Percentiles rank a stretch among this genome's conserved stretches.
Evolutionary conservation across 2,113 vertebrate genomes (phyloP).

Genomic region (Anguilla japonica): DNA sequence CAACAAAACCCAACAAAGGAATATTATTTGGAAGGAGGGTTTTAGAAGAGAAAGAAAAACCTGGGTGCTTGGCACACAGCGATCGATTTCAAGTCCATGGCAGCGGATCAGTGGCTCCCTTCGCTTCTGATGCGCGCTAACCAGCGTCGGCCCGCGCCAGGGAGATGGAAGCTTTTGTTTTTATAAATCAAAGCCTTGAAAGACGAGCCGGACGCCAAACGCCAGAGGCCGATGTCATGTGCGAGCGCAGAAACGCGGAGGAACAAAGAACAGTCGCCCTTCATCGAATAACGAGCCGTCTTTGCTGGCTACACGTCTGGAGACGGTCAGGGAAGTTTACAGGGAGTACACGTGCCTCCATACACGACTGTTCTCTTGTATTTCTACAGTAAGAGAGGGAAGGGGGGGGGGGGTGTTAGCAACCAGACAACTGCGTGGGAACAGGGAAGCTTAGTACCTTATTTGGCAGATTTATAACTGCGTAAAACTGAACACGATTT

Average conservation of each 20-base stretch:
- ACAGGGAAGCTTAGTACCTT: constrained; percentile 1
- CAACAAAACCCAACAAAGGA: not conserved
- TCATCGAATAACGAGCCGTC: constrained; percentile 20
- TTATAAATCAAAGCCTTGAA: constrained; percentile 33
- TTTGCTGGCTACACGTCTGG: constrained; percentile 7
- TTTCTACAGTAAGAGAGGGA: not conserved
- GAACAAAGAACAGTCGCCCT: constrained; percentile 11
- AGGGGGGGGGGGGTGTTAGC: not conserved
- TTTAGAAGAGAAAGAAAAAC: not conserved
- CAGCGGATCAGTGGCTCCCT: constrained; percentile 38
- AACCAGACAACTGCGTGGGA: not conserved
- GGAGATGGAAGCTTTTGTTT: constrained; percentile 33
- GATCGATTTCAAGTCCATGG: constrained; percentile 40
- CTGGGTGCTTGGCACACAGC: constrained; percentile 29
- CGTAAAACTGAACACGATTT: not conserved
- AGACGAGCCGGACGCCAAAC: constrained; percentile 10
- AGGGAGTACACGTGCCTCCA: not conserved
- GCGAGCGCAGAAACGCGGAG: constrained; percentile 16
- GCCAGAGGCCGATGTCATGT: constrained; percentile 38
- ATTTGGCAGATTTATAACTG: constrained; percentile 15
- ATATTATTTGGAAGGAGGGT: not conserved
- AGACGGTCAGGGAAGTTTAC: not conserved
- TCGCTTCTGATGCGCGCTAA: constrained; percentile 29
- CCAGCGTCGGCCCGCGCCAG: constrained; percentile 33
- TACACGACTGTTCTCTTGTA: not conserved